Evolutionary conservation across 2,797 vertebrate genomes (phyloP), one percentile per base, ranked within the genome.

Genomic region (Enteromius afrohamiltoni): DNA sequence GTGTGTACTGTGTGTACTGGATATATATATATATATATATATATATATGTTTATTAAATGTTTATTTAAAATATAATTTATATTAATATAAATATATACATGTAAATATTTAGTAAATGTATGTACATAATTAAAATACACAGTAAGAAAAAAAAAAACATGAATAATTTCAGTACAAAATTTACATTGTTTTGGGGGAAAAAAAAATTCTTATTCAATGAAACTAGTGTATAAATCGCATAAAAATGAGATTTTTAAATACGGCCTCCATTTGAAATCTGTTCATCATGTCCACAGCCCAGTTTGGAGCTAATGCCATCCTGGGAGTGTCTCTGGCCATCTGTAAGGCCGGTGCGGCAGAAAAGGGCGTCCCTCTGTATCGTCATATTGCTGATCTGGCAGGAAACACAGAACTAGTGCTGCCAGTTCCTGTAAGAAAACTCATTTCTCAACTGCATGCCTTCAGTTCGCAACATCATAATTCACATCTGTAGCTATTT

Each of bases 381-480:
- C 95, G 97, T 55, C 97, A 98, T 90, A 97, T 98, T 21, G 97
- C 97, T 21, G 96, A 98, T 91, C 93, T 98, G 92, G 97, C 97
- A 0, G 97, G 97, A 90, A 98, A 98, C 94, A 95, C 96, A 0
- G 97, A 98, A 90, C 94, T 98, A 88, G 97, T 98, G 91, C 91
- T 98, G 84, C 97, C 97, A 0, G 97, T 98, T 89, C 97, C 97
- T 49, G 97, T 98, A 94, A 96, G 93, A 85, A 8, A 64, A 69
- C 45, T 68, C 64, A 53, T 53, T 53, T 42, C 21, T 51, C 79
- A 64, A 11, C 7, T 19, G 31, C 77, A 58, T 26, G 34, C 47
- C 21, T 81, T 40, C 14, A 51, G 60, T 64, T n/a, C 29, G 11
- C 60, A 31, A 21, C 19, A 49, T 34, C n/a, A 67, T 31, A 13